Base-by-base conservation (phyloP, 2,888 invertebrate species). In the Drosophila yooni region DNA sequence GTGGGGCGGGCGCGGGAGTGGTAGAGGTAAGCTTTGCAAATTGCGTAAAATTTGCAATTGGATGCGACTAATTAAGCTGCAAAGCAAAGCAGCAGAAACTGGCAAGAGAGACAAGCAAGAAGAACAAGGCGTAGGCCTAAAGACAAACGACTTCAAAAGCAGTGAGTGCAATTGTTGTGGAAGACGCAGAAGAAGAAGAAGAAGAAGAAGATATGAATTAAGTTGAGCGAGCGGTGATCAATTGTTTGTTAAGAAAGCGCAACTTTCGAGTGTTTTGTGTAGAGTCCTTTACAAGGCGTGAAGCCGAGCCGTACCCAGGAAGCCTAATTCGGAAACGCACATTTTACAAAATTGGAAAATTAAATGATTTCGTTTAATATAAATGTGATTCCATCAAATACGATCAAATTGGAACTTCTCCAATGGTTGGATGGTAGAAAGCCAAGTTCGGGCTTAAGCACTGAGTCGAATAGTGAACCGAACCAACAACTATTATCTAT, bases 41-140 rank as follows among this genome's bases (percentile, higher is more conserved):
- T 15, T 77, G 74, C 63, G 70, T 74, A 79, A 74, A 78, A 70
- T 25, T 79, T 70, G 71, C 77, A 77, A 77, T 74, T 79, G 74
- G 74, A 66, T 74, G 56, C 70, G 63, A 70, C 70, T 63, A 58
- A 46, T 33, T 58, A 58, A 46, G 33, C 15, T 31, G 29, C 29
- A 15, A 34, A 8, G 15, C 21, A 21, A 15, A 7, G 21, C 21
- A 21, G 21, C 21, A 21, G n/a, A 13, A 15, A 40, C n/a, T 18
- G 38, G 38, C 38, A n/a, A 8, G 31, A 25, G 8, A 4, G 15
- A 10, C 5, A n/a, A 18, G 10, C 50, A 34, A n/a, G 1, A 54
- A 18, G n/a, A 25, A 21, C 33, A 21, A 11, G 21, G 3, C 18
- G 10, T 3, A 2, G 15, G 15, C 5, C 15, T 2, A 2, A 36